Evolutionary conservation across 2,113 vertebrate genomes (phyloP), one percentile per base, ranked within the genome.

Genomic region (Oncorhynchus tshawytscha): DNA sequence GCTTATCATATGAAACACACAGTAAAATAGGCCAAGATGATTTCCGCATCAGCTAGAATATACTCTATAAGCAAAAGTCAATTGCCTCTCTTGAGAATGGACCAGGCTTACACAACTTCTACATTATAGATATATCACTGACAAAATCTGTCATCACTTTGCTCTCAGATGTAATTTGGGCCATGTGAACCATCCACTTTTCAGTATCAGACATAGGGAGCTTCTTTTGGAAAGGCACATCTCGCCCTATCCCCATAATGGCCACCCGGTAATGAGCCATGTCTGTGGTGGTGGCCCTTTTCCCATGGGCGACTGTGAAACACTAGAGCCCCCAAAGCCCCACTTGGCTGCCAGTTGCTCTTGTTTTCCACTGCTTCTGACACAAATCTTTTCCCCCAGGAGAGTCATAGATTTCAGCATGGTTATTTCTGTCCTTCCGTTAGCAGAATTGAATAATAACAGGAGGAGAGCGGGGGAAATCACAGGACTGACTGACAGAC

Each of bases 391-490:
- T 71, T 74, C 81, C 84, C 90, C 87, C 88, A 27, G 67, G 88
- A 92, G 91, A 90, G 88, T 79, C 89, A 85, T 88, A 88, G 86
- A 90, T 89, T 91, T 90, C 83, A 86, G 76, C 72, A 13, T 73
- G 78, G 89, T 89, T 93, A 93, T 94, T 93, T 92, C 51, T 22
- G 91, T 87, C 89, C 83, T 92, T 92, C 88, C 84, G 83, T 86
- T 93, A 81, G 84, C 62, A 45, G 78, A 92, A 92, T 88, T 86
- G 82, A 92, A 93, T 90, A 93, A 92, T 91, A 92, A 90, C 85
- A 86, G 81, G 78, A 86, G 81, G 78, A 82, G 73, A 71, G 39
- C 67, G 84, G 73, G 81, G 83, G 74, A 79, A 86, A 89, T 88
- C 79, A 87, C 57, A 12, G 82, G 78, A 80, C 60, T 71, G 67